These are phyloP conservation scores for Drosophila meridiana DNA, from an alignment of 2,888 invertebrate genomes.

Conservation along the genomic window DNA sequence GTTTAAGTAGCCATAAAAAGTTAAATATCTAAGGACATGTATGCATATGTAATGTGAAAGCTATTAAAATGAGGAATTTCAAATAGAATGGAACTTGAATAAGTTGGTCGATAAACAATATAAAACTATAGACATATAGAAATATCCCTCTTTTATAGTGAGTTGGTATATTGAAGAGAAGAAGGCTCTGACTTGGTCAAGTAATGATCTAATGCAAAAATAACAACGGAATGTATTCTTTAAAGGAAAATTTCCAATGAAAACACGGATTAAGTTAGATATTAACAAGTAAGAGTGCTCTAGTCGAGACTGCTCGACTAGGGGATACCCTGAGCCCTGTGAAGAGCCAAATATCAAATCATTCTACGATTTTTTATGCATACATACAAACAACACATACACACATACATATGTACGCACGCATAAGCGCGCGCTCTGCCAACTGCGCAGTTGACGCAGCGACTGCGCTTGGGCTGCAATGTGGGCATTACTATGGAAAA, in stretches of 20 bases:
- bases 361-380: too few species aligned
- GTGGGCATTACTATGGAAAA: too few species aligned
- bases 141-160: background rate
- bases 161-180: background rate
- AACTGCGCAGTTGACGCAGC: too few species aligned
- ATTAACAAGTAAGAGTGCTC: too few species aligned
- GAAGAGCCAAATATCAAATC: too few species aligned
- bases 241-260: background rate
- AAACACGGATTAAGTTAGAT: too few species aligned
- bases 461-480: too few species aligned
- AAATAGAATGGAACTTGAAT: background rate
- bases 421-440: too few species aligned
- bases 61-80: constrained; percentile 12
- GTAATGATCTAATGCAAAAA: background rate
- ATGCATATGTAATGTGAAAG: constrained; percentile 32
- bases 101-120: background rate
- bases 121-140: background rate
- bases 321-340: too few species aligned
- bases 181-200: background rate
- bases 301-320: too few species aligned
- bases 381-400: too few species aligned
- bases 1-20: constrained; percentile 68
- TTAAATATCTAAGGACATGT: constrained; percentile 24
- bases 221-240: background rate
- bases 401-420: too few species aligned